These are phyloP conservation scores for Falco rusticolus DNA, from an alignment of 2,797 vertebrate species.

Conservation along the genomic window DNA sequence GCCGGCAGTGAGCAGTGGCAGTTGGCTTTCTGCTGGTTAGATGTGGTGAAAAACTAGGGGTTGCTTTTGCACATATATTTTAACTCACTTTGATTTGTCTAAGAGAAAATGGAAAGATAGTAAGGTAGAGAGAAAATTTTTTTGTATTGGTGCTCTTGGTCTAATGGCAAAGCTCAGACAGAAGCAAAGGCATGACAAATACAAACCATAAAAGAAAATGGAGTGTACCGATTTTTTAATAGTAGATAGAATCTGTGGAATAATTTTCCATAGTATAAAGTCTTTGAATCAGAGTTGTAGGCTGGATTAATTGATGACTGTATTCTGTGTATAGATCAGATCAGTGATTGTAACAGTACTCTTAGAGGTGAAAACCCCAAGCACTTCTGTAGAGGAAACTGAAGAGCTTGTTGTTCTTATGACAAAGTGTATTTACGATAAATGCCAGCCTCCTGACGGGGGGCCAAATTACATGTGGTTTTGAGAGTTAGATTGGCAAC, in stretches of 20 bases:
- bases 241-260: neutral
- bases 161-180: neutral
- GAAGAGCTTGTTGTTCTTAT: neutral
- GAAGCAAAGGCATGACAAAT: neutral
- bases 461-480: accelerated
- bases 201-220: neutral
- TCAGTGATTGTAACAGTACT: neutral
- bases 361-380: neutral
- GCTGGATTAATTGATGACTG: neutral
- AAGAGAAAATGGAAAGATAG: neutral
- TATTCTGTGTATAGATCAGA: neutral
- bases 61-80: neutral
- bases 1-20: neutral
- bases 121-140: neutral
- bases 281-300: neutral
- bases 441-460: neutral
- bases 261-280: neutral
- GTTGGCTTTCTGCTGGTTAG: neutral
- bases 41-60: neutral
- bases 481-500: neutral
- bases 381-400: neutral
- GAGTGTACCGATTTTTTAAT: neutral
- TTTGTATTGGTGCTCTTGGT: neutral
- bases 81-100: neutral
- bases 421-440: neutral